Conservation (phyloP, 2,113 vertebrate genomes). For the Calcarius ornatus region DNA sequence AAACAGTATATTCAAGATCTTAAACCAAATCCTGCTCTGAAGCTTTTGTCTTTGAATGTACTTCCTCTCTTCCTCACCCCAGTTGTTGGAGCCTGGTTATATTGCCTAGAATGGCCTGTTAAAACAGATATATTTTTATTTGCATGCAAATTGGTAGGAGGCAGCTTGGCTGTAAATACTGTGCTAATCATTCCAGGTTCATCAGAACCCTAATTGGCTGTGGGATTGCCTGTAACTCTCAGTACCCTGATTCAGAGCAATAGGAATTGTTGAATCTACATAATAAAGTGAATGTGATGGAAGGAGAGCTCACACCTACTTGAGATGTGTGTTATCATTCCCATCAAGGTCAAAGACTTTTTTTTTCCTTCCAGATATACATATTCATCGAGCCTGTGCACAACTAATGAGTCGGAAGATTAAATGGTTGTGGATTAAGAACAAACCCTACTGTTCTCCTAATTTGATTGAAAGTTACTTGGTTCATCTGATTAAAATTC, state of each 20-base stretch:
- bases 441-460: slow-evolving; percentile 67
- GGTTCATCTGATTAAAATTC: slow-evolving; percentile 71
- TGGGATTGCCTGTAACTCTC: slow-evolving; percentile 7
- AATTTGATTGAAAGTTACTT: slow-evolving; percentile 73
- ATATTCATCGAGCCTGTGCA: slow-evolving; percentile 71
- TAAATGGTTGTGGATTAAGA: slow-evolving; percentile 71
- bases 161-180: slow-evolving; percentile 62
- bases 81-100: neutral
- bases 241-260: slow-evolving; percentile 50
- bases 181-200: slow-evolving; percentile 70
- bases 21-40: neutral
- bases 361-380: slow-evolving; percentile 56
- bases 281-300: slow-evolving; percentile 52
- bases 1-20: neutral
- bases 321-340: slow-evolving; percentile 46
- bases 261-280: slow-evolving; percentile 58
- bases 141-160: slow-evolving; percentile 68
- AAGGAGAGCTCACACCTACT: slow-evolving; percentile 44
- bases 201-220: slow-evolving; percentile 71
- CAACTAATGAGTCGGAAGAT: slow-evolving; percentile 73
- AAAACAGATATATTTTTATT: slow-evolving; percentile 57
- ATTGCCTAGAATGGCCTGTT: neutral
- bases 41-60: neutral
- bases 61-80: neutral
- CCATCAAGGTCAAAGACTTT: slow-evolving; percentile 70